phyloP scores from a whole-genome alignment of 2,797 vertebrate genomes.

The Scolopax bukidnonensis region DNA sequence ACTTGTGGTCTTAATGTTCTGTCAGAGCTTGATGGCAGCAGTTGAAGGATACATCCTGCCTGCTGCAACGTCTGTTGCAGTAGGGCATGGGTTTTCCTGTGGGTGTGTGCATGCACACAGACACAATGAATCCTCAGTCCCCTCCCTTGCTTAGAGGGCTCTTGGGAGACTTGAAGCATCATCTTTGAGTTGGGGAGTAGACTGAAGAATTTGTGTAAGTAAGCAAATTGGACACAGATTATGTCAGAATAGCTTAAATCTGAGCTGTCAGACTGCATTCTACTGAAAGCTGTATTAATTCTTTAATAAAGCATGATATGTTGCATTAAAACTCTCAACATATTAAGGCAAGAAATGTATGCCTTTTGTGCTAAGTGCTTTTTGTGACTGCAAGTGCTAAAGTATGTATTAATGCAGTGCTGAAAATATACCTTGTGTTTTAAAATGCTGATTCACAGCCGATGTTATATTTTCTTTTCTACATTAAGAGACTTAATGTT shows the following conservation, averaged over 20 bases:
- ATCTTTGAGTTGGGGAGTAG: background rate
- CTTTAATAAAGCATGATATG: background rate
- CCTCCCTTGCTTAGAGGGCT: slow-evolving; percentile 31
- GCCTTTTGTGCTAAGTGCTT: background rate
- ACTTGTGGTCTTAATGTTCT: background rate
- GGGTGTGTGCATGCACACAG: background rate
- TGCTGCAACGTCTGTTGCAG: background rate
- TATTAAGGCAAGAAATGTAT: background rate
- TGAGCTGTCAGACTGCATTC: background rate
- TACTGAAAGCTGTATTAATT: background rate
- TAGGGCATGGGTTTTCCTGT: background rate
- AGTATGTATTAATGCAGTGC: background rate
- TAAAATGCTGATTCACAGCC: background rate
- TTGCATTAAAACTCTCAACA: background rate
- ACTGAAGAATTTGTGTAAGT: background rate
- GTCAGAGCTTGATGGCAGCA: background rate
- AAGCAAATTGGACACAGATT: background rate
- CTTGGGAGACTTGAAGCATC: background rate
- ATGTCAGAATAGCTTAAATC: background rate
- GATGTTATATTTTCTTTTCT: background rate
- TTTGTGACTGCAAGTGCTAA: background rate
- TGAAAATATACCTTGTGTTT: background rate
- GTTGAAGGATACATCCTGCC: background rate
- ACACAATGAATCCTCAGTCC: background rate
- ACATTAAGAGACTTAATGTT: background rate